Evolutionary conservation across 2,113 vertebrate species (phyloP).

Genomic region (Cynopterus brachyotis): DNA sequence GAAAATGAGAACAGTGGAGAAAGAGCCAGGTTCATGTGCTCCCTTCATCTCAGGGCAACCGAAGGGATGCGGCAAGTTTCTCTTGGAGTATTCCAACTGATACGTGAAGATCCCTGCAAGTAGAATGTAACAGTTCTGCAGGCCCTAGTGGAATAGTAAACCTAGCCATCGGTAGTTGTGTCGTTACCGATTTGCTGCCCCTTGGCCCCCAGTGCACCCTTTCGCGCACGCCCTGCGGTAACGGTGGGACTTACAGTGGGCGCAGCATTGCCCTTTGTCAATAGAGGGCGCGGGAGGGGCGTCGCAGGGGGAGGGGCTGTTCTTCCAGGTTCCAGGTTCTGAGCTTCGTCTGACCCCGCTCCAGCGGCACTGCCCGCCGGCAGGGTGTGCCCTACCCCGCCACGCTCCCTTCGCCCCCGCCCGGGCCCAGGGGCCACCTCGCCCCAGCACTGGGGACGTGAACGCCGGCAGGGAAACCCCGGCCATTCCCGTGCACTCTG

Average conservation of each 20-base stretch:
- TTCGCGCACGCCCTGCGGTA: neutral
- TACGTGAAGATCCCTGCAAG: neutral
- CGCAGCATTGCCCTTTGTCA: neutral
- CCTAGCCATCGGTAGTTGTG: neutral
- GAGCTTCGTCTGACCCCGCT: neutral
- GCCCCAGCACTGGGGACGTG: neutral
- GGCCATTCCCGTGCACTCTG: neutral
- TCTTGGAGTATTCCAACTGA: neutral
- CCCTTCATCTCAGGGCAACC: neutral
- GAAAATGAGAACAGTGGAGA: neutral
- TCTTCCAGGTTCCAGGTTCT: neutral
- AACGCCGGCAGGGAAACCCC: too few species aligned
- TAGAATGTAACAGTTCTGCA: neutral
- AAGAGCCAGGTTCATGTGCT: neutral
- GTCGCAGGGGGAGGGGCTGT: neutral
- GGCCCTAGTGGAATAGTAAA: neutral
- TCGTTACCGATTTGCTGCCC: neutral
- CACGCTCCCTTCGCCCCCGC: neutral
- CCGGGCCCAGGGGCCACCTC: neutral
- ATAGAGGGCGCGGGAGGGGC: constrained; percentile 41
- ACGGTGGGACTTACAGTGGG: neutral
- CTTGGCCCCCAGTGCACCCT: neutral
- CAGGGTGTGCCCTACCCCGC: neutral
- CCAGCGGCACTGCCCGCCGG: too few species aligned
- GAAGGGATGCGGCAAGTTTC: neutral